A percentile compares a stretch with the other conserved stretches of the same genome.
Evolutionary conservation across 2,888 invertebrate species (phyloP).

Genomic region (Lymantria dispar): DNA sequence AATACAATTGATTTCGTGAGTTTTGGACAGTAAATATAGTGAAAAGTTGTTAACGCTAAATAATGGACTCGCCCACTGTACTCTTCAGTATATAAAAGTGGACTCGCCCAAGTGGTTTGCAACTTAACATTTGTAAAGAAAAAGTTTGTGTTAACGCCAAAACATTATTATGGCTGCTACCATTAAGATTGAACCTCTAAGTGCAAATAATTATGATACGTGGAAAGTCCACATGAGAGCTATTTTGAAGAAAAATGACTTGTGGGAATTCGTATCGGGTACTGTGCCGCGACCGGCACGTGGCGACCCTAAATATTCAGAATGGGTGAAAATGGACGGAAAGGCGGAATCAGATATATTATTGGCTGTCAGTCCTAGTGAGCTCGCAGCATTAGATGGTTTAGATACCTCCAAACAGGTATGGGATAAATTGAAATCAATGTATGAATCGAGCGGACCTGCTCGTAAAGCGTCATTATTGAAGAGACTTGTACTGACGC

Average conservation of each 20-base stretch:
- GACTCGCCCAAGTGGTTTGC: too few relatives aligned
- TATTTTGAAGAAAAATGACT: not conserved
- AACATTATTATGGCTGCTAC: too few relatives aligned
- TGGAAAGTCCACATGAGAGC: not conserved
- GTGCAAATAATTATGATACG: not conserved
- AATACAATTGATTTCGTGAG: too few relatives aligned
- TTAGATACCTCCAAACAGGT: not conserved
- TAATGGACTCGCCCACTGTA: too few relatives aligned
- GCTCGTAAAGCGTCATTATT: not conserved
- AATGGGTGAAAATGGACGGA: not conserved
- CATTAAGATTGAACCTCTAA: too few relatives aligned
- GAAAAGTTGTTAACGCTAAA: too few relatives aligned
- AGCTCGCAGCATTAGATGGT: not conserved
- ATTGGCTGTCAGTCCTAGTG: not conserved
- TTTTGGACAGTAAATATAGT: too few relatives aligned
- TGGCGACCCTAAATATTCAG: not conserved
- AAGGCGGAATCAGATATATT: not conserved
- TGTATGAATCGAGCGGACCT: not conserved
- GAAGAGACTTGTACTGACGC: not conserved
- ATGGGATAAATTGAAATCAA: not conserved
- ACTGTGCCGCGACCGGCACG: not conserved
- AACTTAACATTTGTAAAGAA: too few relatives aligned
- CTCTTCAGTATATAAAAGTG: too few relatives aligned
- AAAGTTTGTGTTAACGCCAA: too few relatives aligned
- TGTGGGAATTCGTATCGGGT: not conserved